These are phyloP conservation scores for Drepana arcuata DNA, from an alignment of 1,140 invertebrate species.

Conservation along the genomic window DNA sequence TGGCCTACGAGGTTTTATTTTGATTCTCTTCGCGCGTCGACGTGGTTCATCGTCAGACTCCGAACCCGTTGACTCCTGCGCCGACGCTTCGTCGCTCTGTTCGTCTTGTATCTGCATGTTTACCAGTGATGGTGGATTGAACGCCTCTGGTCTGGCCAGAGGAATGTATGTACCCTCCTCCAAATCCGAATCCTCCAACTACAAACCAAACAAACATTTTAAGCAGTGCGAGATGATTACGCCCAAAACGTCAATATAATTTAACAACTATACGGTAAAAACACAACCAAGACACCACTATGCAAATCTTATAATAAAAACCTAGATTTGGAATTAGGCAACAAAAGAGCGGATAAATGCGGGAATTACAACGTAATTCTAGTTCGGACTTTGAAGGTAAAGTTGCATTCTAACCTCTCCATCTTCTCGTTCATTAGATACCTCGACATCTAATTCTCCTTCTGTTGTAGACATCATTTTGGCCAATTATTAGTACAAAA, in stretches of 20 bases:
- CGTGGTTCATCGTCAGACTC: constrained; percentile 54
- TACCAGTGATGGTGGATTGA: constrained; percentile 58
- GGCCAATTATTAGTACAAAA: constrained; percentile 15
- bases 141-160: constrained; percentile 46
- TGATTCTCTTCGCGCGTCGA: constrained; percentile 46
- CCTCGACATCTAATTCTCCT: constrained; percentile 57
- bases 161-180: constrained; percentile 61
- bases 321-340: no score
- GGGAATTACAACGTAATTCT: no score
- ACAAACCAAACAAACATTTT: no score
- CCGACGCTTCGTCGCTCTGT: constrained; percentile 51
- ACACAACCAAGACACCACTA: no score
- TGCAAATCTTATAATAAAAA: no score
- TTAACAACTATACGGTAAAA: no score
- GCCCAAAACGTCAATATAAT: no score
- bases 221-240: no score
- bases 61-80: constrained; percentile 42
- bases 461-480: constrained; percentile 65
- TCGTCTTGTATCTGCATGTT: constrained; percentile 66
- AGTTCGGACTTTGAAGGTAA: no score
- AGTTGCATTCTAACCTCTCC: constrained; percentile 49
- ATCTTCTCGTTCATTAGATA: constrained; percentile 52
- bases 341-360: no score
- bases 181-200: constrained; percentile 63
- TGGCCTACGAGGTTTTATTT: constrained; percentile 42